Evolutionary conservation across 2,888 invertebrate species (phyloP).

Genomic region (Phyllotreta cruciferae): DNA sequence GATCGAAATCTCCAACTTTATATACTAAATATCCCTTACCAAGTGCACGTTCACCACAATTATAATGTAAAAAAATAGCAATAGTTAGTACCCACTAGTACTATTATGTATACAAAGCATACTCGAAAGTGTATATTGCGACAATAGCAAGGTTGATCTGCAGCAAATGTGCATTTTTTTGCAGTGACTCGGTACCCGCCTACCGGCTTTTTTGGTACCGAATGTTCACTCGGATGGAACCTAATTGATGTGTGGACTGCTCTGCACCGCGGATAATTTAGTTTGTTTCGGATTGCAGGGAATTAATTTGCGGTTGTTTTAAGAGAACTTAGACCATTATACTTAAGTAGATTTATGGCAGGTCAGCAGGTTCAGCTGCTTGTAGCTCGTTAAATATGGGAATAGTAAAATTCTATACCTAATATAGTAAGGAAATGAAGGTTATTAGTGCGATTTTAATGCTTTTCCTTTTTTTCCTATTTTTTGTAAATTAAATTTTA

Average conservation of each 20-base stretch:
- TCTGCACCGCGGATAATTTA: constrained; percentile 22
- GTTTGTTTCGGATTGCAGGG: constrained; percentile 7
- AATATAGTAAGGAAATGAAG: no score
- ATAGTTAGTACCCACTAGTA: constrained; percentile 40
- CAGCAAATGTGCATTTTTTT: constrained; percentile 45
- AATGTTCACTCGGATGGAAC: constrained; percentile 44
- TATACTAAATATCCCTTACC: constrained; percentile 48
- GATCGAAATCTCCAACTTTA: constrained; percentile 45
- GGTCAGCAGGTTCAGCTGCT: no score
- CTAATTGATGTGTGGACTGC: constrained; percentile 27
- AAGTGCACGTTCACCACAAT: constrained; percentile 51
- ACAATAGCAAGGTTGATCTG: constrained; percentile 49
- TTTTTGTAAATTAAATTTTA: no score
- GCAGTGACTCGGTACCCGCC: constrained; percentile 35
- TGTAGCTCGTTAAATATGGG: no score
- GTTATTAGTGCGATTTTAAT: no score
- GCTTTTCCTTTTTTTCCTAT: no score
- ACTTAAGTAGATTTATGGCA: neutral
- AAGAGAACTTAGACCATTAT: neutral
- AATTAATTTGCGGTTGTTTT: no score
- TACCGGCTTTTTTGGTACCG: constrained; percentile 46
- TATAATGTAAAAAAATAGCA: constrained; percentile 45
- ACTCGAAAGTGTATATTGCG: constrained; percentile 52
- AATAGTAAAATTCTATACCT: no score
- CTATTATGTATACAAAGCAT: constrained; percentile 52